A percentile compares a stretch with the other conserved stretches of the same genome.
Evolutionary conservation across 2,113 vertebrate genomes (phyloP).

Genomic region (Loxodonta africana): DNA sequence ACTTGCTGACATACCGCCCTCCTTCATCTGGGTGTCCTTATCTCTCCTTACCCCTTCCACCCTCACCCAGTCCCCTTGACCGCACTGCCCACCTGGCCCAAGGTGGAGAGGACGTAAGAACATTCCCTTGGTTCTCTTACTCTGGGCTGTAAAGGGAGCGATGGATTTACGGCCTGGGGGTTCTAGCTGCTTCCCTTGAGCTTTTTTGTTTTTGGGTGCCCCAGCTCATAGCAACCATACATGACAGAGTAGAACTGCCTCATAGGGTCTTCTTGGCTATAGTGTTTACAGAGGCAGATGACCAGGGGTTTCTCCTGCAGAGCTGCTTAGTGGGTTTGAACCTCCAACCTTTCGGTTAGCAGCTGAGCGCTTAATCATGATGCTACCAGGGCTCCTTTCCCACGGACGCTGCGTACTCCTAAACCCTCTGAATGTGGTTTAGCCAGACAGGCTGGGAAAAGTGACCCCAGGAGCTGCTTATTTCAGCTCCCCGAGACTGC

Average conservation of each 20-base stretch:
- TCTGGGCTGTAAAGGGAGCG: not conserved
- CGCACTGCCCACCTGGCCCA: not conserved
- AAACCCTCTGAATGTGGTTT: not conserved
- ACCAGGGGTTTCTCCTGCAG: not conserved
- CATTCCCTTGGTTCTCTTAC: not conserved
- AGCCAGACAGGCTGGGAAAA: not conserved
- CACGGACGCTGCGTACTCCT: not conserved
- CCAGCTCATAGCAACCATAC: not conserved
- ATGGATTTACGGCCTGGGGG: not conserved
- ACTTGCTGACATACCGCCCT: not conserved
- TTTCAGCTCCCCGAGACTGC: not conserved
- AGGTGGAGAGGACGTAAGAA: not conserved
- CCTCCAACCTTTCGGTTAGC: not conserved
- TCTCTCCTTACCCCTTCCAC: not conserved
- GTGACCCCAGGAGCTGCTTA: not conserved
- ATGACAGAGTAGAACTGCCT: not conserved
- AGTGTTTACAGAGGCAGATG: not conserved
- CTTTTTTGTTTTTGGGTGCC: not conserved
- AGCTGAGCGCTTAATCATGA: not conserved
- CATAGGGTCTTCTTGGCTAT: not conserved
- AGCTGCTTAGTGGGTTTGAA: not conserved
- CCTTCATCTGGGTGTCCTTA: too few relatives aligned
- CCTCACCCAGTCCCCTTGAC: not conserved
- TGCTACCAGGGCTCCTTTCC: not conserved
- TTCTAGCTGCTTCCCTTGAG: not conserved